Evolutionary conservation across 2,888 invertebrate genomes (phyloP).

Genomic region (Aradus depressus): DNA sequence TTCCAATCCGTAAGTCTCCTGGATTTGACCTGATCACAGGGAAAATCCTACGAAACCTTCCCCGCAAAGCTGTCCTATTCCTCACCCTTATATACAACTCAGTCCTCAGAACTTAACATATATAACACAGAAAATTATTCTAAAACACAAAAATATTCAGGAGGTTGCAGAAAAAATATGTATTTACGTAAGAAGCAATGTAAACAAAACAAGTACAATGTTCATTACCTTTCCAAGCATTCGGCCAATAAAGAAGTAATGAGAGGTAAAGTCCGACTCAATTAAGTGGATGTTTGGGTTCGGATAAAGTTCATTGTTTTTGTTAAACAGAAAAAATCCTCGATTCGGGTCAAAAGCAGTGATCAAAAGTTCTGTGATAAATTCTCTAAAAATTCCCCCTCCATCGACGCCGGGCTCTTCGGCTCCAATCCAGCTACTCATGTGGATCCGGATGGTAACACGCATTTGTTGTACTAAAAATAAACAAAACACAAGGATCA

Average conservation of each 20-base stretch:
- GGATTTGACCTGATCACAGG: too few relatives aligned
- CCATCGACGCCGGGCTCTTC: conserved; percentile 97
- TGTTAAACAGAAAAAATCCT: conserved; percentile 80
- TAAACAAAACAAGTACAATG: neutral
- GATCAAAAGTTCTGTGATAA: conserved; percentile 83
- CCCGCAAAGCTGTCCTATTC: too few relatives aligned
- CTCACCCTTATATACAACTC: too few relatives aligned
- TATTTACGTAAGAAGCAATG: too few relatives aligned
- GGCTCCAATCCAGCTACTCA: conserved; percentile 80
- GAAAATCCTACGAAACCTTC: too few relatives aligned
- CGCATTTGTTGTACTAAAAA: conserved; percentile 74
- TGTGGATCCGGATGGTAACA: conserved; percentile 72
- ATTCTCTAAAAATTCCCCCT: conserved; percentile 92
- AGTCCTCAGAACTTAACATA: too few relatives aligned
- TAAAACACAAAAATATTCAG: too few relatives aligned
- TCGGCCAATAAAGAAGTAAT: conserved; percentile 89
- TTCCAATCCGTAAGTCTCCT: too few relatives aligned
- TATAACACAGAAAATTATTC: too few relatives aligned
- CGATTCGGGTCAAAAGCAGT: conserved; percentile 94
- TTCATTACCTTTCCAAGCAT: conserved; percentile 74
- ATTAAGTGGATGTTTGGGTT: conserved; percentile 84
- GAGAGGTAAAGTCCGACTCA: conserved; percentile 74
- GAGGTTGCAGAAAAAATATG: too few relatives aligned
- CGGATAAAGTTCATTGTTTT: conserved; percentile 88
- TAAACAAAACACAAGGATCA: neutral